phyloP scores from a whole-genome alignment of 2,888 invertebrate species.

The Thalpophila matura region DNA sequence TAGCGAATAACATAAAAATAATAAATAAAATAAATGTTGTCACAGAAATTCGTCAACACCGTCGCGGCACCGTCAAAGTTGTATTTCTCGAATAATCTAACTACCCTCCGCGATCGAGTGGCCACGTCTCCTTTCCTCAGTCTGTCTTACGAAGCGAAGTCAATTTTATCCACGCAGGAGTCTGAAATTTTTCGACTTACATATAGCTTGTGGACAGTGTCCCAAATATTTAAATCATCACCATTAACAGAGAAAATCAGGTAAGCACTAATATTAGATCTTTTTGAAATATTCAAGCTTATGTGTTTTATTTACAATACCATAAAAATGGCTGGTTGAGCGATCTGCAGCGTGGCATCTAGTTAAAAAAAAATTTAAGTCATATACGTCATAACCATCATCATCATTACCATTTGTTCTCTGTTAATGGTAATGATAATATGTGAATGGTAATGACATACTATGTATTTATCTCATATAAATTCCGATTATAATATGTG shows the following conservation, averaged over 20 bases:
- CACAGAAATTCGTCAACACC: constrained; percentile 1
- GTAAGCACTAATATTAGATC: background rate
- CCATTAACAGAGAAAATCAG: background rate
- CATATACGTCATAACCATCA: no score
- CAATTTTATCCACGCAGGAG: background rate
- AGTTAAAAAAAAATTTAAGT: background rate
- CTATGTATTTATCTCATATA: background rate
- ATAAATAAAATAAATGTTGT: background rate
- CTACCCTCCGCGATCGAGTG: background rate
- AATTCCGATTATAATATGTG: no score
- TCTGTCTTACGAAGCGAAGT: background rate
- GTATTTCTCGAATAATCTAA: background rate
- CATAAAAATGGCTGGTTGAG: background rate
- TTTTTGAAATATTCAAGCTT: background rate
- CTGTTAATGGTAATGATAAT: background rate
- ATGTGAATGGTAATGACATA: constrained; percentile 1
- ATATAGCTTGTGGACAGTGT: background rate
- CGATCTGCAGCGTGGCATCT: background rate
- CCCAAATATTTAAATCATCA: background rate
- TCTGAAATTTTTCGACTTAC: background rate
- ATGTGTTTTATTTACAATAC: background rate
- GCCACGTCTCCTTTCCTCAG: no score
- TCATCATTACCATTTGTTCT: background rate
- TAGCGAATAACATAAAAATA: background rate
- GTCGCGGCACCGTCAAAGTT: background rate